Percentiles rank a stretch among this genome's conserved stretches.
Evolutionary conservation across 2,113 vertebrate species (phyloP).

Genomic region (Chauna torquata): DNA sequence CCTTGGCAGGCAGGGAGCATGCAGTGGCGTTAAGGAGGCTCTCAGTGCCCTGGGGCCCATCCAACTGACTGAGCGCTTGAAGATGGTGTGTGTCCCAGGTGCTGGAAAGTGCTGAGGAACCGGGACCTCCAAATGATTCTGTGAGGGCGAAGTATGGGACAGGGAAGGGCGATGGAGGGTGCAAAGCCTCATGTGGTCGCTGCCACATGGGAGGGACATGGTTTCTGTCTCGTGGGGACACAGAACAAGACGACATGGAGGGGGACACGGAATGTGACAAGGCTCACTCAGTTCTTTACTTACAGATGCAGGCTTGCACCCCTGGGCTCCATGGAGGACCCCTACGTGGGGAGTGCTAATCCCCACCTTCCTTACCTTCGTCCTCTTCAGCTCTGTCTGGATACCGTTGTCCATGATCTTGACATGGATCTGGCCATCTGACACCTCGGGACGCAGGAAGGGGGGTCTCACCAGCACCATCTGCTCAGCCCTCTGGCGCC

Average conservation of each 20-base stretch:
- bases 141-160: rapidly evolving
- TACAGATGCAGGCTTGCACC: slow-evolving; percentile 21
- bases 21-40: rapidly evolving
- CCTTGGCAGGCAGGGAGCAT: neutral
- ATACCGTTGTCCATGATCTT: slow-evolving; percentile 96
- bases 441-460: slow-evolving; percentile 86
- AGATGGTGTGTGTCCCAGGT: rapidly evolving
- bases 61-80: rapidly evolving
- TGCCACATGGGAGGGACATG: neutral
- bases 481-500: slow-evolving; percentile 82
- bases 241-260: neutral
- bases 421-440: slow-evolving; percentile 82
- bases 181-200: neutral
- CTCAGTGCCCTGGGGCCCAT: neutral
- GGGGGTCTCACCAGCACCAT: slow-evolving; percentile 87
- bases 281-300: slow-evolving; percentile 63
- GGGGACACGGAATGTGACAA: neutral
- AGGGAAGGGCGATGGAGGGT: neutral
- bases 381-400: slow-evolving; percentile 89
- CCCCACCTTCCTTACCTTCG: slow-evolving; percentile 80
- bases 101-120: neutral
- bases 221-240: neutral
- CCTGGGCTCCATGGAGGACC: slow-evolving; percentile 13
- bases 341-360: neutral
- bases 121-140: neutral